These are phyloP conservation scores for Atethmia centrago DNA, from an alignment of 2,888 invertebrate species.

Conservation along the genomic window DNA sequence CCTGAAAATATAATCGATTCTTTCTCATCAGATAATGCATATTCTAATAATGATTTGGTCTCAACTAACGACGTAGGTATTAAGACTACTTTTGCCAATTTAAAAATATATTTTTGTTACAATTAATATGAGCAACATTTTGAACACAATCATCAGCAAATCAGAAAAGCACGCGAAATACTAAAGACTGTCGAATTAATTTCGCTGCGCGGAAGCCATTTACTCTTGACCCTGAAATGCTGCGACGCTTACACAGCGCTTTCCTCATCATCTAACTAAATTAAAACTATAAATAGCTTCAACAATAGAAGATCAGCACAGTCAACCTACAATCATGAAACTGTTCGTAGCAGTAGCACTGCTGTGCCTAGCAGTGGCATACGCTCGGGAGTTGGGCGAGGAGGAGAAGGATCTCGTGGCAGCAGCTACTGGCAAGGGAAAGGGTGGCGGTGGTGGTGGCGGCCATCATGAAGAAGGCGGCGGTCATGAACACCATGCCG, in stretches of 20 bases:
- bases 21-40: background rate
- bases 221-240: constrained; percentile 60
- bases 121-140: background rate
- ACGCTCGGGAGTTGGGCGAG: constrained; percentile 79
- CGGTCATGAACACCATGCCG: constrained; percentile 82
- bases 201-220: constrained; percentile 43
- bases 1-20: background rate
- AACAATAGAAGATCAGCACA: constrained; percentile 71
- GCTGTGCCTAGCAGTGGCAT: constrained; percentile 83
- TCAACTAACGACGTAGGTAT: background rate
- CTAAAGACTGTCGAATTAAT: constrained; percentile 41
- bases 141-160: constrained; percentile 2
- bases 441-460: constrained; percentile 57
- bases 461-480: constrained; percentile 83
- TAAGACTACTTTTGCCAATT: background rate
- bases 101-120: background rate
- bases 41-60: background rate
- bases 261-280: constrained; percentile 80
- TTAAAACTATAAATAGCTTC: constrained; percentile 82
- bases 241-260: constrained; percentile 72
- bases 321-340: constrained; percentile 82
- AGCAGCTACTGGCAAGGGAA: constrained; percentile 80
- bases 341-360: constrained; percentile 80
- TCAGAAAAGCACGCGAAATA: constrained; percentile 37
- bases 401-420: constrained; percentile 84